Percentiles rank a stretch among this genome's conserved stretches.
phyloP scores from a whole-genome alignment of 2,113 vertebrate species.

The Scomber scombrus region DNA sequence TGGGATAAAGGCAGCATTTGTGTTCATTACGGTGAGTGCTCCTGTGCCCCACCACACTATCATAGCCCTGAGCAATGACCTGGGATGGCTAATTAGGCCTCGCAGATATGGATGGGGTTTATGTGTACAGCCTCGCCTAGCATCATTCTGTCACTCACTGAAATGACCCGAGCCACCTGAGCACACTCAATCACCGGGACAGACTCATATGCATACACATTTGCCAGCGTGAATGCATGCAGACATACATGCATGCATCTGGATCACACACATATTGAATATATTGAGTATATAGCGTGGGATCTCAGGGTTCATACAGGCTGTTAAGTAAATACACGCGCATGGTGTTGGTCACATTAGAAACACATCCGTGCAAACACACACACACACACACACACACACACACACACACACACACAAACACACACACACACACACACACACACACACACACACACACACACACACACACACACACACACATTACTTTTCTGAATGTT shows the following conservation, averaged over 20 bases:
- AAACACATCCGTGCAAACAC: slow-evolving; percentile 20
- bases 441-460: slow-evolving; percentile 21
- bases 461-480: slow-evolving; percentile 30
- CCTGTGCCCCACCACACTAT: slow-evolving; percentile 42
- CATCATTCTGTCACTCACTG: slow-evolving; percentile 80
- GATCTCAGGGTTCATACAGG: slow-evolving; percentile 16
- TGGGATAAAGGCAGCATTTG: slow-evolving; percentile 44
- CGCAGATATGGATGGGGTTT: slow-evolving; percentile 65
- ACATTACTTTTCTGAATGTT: slow-evolving; percentile 55
- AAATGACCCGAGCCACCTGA: slow-evolving; percentile 72
- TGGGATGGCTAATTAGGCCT: slow-evolving; percentile 69
- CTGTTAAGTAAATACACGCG: slow-evolving; percentile 7
- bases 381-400: slow-evolving; percentile 23
- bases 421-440: slow-evolving; percentile 21
- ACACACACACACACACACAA: slow-evolving; percentile 19
- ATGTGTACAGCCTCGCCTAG: slow-evolving; percentile 59
- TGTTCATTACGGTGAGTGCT: slow-evolving; percentile 60
- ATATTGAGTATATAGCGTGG: background rate
- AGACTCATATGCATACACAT: slow-evolving; percentile 36
- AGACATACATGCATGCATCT: background rate
- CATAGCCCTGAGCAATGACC: slow-evolving; percentile 57
- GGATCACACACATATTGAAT: slow-evolving; percentile 2
- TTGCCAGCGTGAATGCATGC: background rate
- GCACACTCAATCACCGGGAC: slow-evolving; percentile 47
- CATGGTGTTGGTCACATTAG: slow-evolving; percentile 18